Percentiles rank a stretch among this genome's conserved stretches.
These are phyloP conservation scores for Athalia rosae DNA, from an alignment of 2,888 invertebrate species.

Conservation along the genomic window DNA sequence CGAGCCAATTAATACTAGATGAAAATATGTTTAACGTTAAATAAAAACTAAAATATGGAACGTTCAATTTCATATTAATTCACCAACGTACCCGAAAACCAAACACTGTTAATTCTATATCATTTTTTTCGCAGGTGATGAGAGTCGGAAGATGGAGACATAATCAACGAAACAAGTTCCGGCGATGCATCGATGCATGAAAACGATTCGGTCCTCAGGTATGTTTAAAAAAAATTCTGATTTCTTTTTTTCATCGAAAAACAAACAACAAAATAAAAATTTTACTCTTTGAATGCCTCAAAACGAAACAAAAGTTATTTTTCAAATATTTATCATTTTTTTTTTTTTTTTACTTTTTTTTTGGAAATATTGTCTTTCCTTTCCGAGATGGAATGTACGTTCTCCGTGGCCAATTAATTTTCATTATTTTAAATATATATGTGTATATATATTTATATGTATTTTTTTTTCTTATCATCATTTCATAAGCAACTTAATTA, in stretches of 20 bases:
- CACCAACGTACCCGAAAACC: background rate
- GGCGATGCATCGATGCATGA: background rate
- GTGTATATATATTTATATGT: slow-evolving; percentile 48
- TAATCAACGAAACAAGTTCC: background rate
- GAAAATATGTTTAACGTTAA: slow-evolving; percentile 25
- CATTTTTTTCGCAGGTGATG: background rate
- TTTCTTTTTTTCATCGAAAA: background rate
- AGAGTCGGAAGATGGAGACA: background rate
- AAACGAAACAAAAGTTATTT: slow-evolving; percentile 4
- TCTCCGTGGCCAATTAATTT: slow-evolving; percentile 53
- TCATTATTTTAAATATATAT: slow-evolving; percentile 52
- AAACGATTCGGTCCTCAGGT: slow-evolving; percentile 9
- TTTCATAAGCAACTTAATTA: slow-evolving; percentile 58
- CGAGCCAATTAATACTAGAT: slow-evolving; percentile 28
- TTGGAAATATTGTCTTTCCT: slow-evolving; percentile 32
- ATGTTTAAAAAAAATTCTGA: background rate
- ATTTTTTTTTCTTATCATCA: slow-evolving; percentile 52
- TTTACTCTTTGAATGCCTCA: slow-evolving; percentile 3
- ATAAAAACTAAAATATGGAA: slow-evolving; percentile 30
- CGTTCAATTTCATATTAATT: slow-evolving; percentile 15
- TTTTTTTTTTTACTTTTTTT: background rate
- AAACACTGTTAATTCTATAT: background rate
- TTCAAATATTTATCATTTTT: slow-evolving; percentile 18
- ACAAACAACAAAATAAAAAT: slow-evolving; percentile 10
- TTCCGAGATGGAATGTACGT: slow-evolving; percentile 61